Evolutionary conservation across 2,113 vertebrate species (phyloP).

Genomic region (Notothenia rossii): DNA sequence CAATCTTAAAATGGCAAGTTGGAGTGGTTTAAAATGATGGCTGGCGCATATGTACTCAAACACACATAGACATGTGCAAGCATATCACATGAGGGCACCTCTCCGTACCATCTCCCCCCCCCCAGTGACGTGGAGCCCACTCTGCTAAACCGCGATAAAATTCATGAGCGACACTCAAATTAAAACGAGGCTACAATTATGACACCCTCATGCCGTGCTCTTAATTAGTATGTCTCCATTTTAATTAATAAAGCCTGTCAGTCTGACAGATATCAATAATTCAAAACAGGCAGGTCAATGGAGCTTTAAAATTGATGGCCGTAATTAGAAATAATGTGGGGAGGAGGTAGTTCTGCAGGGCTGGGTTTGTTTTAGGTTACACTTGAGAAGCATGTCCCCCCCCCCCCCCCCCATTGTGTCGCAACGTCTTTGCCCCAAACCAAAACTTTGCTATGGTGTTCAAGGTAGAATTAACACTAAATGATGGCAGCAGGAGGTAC

Average conservation of each 20-base stretch:
- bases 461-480: constrained; percentile 13
- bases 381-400: constrained; percentile 42
- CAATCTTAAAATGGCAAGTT: not conserved
- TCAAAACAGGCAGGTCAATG: constrained; percentile 65
- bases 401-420: constrained; percentile 26
- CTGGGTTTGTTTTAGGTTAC: constrained; percentile 56
- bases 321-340: constrained; percentile 72
- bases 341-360: constrained; percentile 30
- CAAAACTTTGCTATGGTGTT: constrained; percentile 44
- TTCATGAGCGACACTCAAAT: constrained; percentile 74
- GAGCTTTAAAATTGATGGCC: constrained; percentile 69
- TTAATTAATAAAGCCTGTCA: constrained; percentile 82
- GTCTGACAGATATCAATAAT: constrained; percentile 76
- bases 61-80: not conserved
- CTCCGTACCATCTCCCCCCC: not conserved
- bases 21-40: constrained; percentile 23
- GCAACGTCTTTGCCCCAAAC: constrained; percentile 63
- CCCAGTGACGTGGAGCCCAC: constrained; percentile 5
- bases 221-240: constrained; percentile 80
- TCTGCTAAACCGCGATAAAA: constrained; percentile 70
- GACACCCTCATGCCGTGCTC: constrained; percentile 67
- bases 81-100: constrained; percentile 24
- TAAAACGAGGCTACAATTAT: constrained; percentile 73
- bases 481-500: not conserved
- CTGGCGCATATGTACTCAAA: not conserved